Percentiles rank a stretch among this genome's conserved stretches.
Conservation (phyloP, 2,113 vertebrate species). For the Perognathus longimembris region DNA sequence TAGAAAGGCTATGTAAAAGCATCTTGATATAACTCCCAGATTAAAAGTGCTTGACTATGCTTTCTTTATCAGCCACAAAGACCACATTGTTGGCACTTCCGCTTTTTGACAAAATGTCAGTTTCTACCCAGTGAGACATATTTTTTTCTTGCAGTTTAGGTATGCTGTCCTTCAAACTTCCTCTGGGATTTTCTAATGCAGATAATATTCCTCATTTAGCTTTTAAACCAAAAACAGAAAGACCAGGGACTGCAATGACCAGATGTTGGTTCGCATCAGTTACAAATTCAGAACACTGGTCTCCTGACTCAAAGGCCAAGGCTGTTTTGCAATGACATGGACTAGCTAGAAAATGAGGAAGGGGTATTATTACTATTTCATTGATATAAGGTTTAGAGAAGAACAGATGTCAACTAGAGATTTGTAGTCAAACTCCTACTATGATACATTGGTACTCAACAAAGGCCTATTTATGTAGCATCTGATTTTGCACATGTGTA, state of each 20-base stretch:
- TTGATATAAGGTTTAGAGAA: slow-evolving; percentile 46
- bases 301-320: background rate
- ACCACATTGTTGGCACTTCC: background rate
- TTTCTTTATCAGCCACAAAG: background rate
- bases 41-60: background rate
- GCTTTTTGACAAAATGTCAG: background rate
- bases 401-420: background rate
- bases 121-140: background rate
- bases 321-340: background rate
- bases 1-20: background rate
- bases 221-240: background rate
- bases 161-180: background rate
- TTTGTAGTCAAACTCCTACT: slow-evolving; percentile 4
- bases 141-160: background rate
- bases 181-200: slow-evolving; percentile 9
- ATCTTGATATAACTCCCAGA: background rate
- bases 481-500: background rate
- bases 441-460: background rate
- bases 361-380: background rate
- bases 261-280: background rate
- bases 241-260: background rate
- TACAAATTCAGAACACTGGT: background rate
- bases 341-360: background rate
- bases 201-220: background rate
- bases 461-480: slow-evolving; percentile 1